Conservation (phyloP, 2,888 invertebrate genomes). For the Amorpha juglandis region DNA sequence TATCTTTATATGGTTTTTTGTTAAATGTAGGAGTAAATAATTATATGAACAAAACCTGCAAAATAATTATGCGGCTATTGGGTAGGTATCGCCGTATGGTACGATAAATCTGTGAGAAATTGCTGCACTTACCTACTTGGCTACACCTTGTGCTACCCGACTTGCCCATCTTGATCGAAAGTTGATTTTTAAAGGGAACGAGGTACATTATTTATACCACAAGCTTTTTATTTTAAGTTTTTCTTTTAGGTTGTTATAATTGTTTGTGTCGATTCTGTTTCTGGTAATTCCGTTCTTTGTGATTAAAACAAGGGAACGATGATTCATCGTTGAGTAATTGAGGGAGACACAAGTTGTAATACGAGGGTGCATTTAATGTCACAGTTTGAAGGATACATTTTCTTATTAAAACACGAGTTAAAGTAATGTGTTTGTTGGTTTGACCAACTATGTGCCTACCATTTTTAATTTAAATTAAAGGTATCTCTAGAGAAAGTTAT, state of each 20-base stretch:
- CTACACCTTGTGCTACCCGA: constrained; percentile 24
- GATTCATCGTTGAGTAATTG: constrained; percentile 71
- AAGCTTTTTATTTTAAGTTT: not conserved
- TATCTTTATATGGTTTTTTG: not conserved
- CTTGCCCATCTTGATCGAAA: constrained; percentile 26
- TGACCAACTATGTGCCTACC: too few relatives aligned
- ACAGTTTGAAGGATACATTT: not conserved
- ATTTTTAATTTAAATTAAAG: too few relatives aligned
- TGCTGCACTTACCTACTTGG: not conserved
- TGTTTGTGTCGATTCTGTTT: constrained; percentile 33
- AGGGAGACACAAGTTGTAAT: constrained; percentile 54
- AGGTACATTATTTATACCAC: not conserved
- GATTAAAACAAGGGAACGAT: constrained; percentile 61
- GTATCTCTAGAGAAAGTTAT: too few relatives aligned
- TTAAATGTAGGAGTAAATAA: not conserved
- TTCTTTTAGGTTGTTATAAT: not conserved
- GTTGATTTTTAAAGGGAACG: constrained; percentile 11
- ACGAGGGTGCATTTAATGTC: constrained; percentile 38
- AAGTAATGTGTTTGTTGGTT: too few relatives aligned
- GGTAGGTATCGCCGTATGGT: not conserved
- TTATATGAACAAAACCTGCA: not conserved
- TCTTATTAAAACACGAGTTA: too few relatives aligned
- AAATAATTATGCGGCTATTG: not conserved
- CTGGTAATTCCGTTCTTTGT: constrained; percentile 64
- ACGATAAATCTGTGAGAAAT: constrained; percentile 6